Conservation (phyloP, 2,888 invertebrate species). For the Eupithecia subfuscata region DNA sequence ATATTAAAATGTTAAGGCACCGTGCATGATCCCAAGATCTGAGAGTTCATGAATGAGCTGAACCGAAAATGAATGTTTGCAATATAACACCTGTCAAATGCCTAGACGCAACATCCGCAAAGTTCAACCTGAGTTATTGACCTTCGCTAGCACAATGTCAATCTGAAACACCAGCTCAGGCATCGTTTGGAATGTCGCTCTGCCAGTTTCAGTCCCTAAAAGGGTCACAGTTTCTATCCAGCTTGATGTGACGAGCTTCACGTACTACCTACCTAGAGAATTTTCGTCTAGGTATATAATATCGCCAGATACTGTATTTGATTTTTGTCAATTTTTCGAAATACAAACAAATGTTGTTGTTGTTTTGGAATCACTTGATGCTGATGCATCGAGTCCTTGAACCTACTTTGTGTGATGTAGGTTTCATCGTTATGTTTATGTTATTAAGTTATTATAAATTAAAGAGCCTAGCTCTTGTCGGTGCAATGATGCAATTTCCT, state of each 20-base stretch:
- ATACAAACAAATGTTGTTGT: background rate
- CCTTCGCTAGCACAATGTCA: slow-evolving; percentile 20
- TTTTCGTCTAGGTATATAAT: background rate
- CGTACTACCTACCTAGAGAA: background rate
- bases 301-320: background rate
- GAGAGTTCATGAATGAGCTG: background rate
- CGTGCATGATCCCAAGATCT: background rate
- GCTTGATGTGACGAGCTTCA: slow-evolving; percentile 1
- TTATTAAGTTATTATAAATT: too few relatives aligned
- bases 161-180: slow-evolving; percentile 16
- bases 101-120: slow-evolving; percentile 4
- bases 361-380: background rate
- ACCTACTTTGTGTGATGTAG: background rate
- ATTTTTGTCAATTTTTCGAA: background rate
- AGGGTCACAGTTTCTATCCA: background rate
- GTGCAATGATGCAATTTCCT: too few relatives aligned
- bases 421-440: too few relatives aligned
- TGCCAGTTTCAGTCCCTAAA: slow-evolving; percentile 24
- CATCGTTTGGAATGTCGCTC: slow-evolving; percentile 22
- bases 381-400: background rate
- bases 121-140: slow-evolving; percentile 30
- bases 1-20: background rate
- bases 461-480: too few relatives aligned
- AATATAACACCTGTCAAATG: background rate
- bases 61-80: background rate